Evolutionary conservation across 1,140 invertebrate species (phyloP).

Genomic region (Pseudomyrmex flavicornis): DNA sequence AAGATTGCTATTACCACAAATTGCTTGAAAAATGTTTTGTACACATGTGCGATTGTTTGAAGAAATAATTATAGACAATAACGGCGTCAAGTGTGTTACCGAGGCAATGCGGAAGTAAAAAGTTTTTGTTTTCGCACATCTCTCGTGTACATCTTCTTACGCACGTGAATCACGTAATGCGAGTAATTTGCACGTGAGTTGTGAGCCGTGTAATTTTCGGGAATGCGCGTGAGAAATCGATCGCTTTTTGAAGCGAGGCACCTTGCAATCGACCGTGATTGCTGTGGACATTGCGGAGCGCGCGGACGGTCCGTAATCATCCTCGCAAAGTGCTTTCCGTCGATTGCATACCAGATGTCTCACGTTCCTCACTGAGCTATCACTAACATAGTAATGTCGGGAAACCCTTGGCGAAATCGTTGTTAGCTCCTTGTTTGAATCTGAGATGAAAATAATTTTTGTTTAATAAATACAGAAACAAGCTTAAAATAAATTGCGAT

Average conservation of each 20-base stretch:
- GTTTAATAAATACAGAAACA: neutral
- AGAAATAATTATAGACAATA: too few relatives aligned
- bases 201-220: conserved; percentile 70
- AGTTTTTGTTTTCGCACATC: conserved; percentile 44
- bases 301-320: conserved; percentile 55
- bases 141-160: neutral
- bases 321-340: conserved; percentile 35
- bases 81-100: too few relatives aligned
- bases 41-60: too few relatives aligned
- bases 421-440: neutral
- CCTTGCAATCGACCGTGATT: conserved; percentile 58
- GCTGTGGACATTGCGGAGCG: conserved; percentile 60
- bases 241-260: conserved; percentile 49
- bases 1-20: too few relatives aligned
- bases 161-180: conserved; percentile 52
- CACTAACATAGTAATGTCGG: conserved; percentile 11
- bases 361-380: conserved; percentile 14
- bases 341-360: conserved; percentile 52
- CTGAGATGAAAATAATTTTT: neutral
- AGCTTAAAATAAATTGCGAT: conserved; percentile 7
- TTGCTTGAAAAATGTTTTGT: too few relatives aligned
- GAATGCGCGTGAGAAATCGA: conserved; percentile 68
- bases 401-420: neutral
- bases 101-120: neutral
- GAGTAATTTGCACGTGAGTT: conserved; percentile 62